A percentile compares a stretch with the other conserved stretches of the same genome.
phyloP scores from a whole-genome alignment of 2,888 invertebrate species.

The Pristionchus japonicus region DNA sequence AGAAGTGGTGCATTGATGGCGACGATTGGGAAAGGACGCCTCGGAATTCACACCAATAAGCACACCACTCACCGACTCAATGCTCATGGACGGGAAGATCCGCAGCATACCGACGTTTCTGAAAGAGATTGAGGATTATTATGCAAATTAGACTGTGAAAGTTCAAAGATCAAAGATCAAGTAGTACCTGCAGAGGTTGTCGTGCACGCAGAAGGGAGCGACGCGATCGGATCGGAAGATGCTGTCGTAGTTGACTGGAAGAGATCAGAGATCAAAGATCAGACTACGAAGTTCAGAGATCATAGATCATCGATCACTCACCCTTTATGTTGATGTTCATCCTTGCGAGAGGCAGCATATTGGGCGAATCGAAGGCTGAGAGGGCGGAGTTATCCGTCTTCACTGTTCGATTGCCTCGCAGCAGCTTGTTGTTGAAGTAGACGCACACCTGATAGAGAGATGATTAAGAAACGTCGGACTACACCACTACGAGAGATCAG shows the following conservation, averaged over 20 bases:
- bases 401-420: constrained; percentile 89
- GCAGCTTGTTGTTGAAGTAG: constrained; percentile 89
- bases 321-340: constrained; percentile 87
- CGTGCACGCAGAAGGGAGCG: constrained; percentile 81
- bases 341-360: constrained; percentile 86
- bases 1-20: not conserved
- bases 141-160: not conserved
- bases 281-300: constrained; percentile 4
- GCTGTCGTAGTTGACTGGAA: constrained; percentile 81
- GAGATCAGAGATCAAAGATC: constrained; percentile 35
- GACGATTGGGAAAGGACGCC: not conserved
- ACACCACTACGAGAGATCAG: not conserved
- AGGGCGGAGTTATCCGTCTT: constrained; percentile 81
- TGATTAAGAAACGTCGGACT: constrained; percentile 27
- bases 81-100: constrained; percentile 91
- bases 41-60: not conserved
- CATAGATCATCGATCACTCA: constrained; percentile 57
- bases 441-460: constrained; percentile 79
- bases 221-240: constrained; percentile 82
- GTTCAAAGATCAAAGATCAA: not conserved
- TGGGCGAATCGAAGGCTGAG: constrained; percentile 89
- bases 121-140: not conserved
- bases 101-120: constrained; percentile 88
- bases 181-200: constrained; percentile 80
- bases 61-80: constrained; percentile 80